Conservation (phyloP, 2,888 invertebrate species). For the Amblyjoppa fuscipennis region DNA sequence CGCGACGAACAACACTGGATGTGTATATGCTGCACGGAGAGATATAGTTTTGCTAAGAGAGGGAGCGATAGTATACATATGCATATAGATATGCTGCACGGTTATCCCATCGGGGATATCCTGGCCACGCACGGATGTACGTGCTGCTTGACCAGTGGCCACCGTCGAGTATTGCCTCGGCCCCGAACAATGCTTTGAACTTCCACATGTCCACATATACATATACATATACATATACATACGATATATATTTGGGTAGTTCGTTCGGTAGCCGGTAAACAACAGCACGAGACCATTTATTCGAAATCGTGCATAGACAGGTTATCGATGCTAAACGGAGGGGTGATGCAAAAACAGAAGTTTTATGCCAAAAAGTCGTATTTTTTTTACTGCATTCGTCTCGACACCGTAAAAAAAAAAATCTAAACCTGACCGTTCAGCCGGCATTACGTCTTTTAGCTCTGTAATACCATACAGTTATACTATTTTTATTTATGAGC, state of each 20-base stretch:
- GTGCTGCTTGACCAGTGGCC: conserved; percentile 43
- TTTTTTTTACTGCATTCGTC: conserved; percentile 4
- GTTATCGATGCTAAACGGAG: background rate
- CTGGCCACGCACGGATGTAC: conserved; percentile 51
- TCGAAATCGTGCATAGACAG: background rate
- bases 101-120: conserved; percentile 51
- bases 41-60: conserved; percentile 33
- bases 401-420: background rate
- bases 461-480: too few relatives aligned
- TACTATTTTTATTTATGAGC: too few relatives aligned
- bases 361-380: conserved; percentile 5
- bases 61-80: conserved; percentile 11
- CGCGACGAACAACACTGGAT: conserved; percentile 10
- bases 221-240: background rate
- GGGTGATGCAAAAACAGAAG: background rate
- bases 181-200: conserved; percentile 48
- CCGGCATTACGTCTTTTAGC: background rate
- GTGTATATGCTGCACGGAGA: conserved; percentile 39
- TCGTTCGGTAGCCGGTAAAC: background rate
- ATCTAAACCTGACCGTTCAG: background rate
- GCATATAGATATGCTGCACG: conserved; percentile 21
- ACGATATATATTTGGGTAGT: conserved; percentile 1
- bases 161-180: conserved; percentile 14
- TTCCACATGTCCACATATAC: conserved; percentile 8
- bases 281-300: background rate